Percentiles rank a stretch among this genome's conserved stretches.
Evolutionary conservation across 2,888 invertebrate species (phyloP).

Genomic region (Pristionchus maxplancki): DNA sequence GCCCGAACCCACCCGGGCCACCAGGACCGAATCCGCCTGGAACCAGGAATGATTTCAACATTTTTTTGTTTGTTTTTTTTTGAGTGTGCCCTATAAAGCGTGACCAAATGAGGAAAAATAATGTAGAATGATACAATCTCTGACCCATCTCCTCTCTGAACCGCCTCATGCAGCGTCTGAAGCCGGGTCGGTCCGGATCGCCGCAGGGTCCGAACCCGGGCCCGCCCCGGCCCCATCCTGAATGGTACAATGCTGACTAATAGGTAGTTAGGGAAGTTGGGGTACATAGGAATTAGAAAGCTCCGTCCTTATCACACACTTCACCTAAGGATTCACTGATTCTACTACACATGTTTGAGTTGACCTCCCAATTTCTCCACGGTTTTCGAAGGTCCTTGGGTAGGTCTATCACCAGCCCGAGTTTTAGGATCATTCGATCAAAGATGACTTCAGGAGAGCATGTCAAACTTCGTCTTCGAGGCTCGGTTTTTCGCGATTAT

Average conservation of each 20-base stretch:
- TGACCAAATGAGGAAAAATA: neutral
- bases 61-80: neutral
- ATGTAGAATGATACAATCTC: neutral
- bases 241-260: neutral
- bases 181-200: slow-evolving; percentile 10
- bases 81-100: neutral
- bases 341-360: no score
- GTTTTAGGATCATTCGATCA: no score
- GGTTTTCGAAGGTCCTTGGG: no score
- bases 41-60: neutral
- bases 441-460: no score
- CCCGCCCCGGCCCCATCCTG: neutral
- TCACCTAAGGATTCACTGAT: no score
- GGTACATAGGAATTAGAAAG: no score
- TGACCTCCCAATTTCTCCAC: no score
- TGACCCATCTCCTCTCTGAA: slow-evolving; percentile 20
- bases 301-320: no score
- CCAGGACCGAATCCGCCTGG: slow-evolving; percentile 1
- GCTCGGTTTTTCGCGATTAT: no score
- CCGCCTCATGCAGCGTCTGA: slow-evolving; percentile 19
- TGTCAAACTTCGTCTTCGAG: no score
- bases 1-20: neutral
- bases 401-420: no score
- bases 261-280: no score
- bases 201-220: slow-evolving; percentile 32